These are phyloP conservation scores for Hephaestus fuliginosus DNA, from an alignment of 2,797 vertebrate genomes.

Conservation along the genomic window DNA sequence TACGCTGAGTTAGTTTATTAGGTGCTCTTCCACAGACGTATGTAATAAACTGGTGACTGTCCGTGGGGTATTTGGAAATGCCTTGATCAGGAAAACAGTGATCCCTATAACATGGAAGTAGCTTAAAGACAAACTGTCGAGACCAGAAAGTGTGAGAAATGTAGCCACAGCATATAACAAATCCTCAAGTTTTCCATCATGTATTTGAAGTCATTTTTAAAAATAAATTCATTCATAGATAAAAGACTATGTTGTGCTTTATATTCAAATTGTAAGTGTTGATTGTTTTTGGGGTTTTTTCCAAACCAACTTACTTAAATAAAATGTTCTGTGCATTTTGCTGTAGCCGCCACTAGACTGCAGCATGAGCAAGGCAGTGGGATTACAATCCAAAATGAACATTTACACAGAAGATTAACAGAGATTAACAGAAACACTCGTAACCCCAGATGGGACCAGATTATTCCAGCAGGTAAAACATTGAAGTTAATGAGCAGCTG, in stretches of 20 bases:
- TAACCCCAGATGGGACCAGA: not conserved
- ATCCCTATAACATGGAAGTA: conserved; percentile 44
- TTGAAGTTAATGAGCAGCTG: not conserved
- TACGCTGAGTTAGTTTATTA: conserved; percentile 22
- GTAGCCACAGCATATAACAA: conserved; percentile 49
- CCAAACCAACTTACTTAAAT: too few species aligned
- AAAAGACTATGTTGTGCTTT: conserved; percentile 16
- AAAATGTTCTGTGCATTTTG: conserved; percentile 23
- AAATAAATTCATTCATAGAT: conserved; percentile 79
- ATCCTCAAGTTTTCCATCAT: conserved; percentile 59
- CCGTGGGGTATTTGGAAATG: conserved; percentile 52
- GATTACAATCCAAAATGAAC: not conserved
- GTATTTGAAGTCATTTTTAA: conserved; percentile 75
- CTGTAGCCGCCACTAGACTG: conserved; percentile 47
- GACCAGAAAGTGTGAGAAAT: conserved; percentile 42
- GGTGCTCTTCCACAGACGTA: conserved; percentile 17
- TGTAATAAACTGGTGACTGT: conserved; percentile 6
- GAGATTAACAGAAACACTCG: not conserved
- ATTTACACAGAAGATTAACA: not conserved
- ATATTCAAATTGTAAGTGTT: not conserved
- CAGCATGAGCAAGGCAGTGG: conserved; percentile 24
- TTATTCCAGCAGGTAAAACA: too few species aligned
- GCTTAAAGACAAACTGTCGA: conserved; percentile 34
- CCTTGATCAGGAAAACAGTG: conserved; percentile 69
- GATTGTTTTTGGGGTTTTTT: not conserved